Evolutionary conservation across 2,113 vertebrate genomes (phyloP).

Genomic region (Oncorhynchus nerka): DNA sequence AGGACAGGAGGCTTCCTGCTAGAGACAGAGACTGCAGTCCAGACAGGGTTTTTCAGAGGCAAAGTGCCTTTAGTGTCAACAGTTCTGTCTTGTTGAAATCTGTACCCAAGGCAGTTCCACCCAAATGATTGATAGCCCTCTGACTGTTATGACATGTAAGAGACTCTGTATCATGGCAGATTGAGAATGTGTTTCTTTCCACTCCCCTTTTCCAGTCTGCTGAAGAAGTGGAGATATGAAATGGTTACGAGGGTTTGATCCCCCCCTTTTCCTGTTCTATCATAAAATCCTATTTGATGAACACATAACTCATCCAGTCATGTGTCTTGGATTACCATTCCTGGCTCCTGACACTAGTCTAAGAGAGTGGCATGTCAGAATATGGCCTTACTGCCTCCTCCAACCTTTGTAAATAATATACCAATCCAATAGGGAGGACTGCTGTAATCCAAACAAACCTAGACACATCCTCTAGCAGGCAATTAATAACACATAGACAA

Average conservation of each 20-base stretch:
- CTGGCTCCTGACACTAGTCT: slow-evolving; percentile 6
- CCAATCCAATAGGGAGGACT: slow-evolving; percentile 51
- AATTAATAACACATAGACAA: slow-evolving; percentile 41
- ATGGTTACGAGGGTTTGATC: slow-evolving; percentile 3
- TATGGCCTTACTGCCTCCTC: slow-evolving; percentile 11
- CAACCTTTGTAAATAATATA: slow-evolving; percentile 43
- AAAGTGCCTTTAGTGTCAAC: slow-evolving; percentile 75
- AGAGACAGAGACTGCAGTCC: slow-evolving; percentile 40
- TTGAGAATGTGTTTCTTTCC: slow-evolving; percentile 24
- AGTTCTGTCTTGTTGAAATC: slow-evolving; percentile 63
- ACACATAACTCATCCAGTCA: slow-evolving; percentile 44
- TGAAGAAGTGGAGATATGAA: slow-evolving; percentile 15
- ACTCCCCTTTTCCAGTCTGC: slow-evolving; percentile 25
- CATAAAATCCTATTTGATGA: slow-evolving; percentile 48
- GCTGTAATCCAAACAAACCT: slow-evolving; percentile 55
- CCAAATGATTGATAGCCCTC: slow-evolving; percentile 67
- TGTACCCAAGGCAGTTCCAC: slow-evolving; percentile 51
- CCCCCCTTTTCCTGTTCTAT: slow-evolving; percentile 30
- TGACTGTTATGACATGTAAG: slow-evolving; percentile 71
- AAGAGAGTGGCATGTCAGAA: neutral
- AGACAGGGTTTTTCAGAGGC: slow-evolving; percentile 29
- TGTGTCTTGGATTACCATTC: slow-evolving; percentile 53
- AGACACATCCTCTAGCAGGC: slow-evolving; percentile 29
- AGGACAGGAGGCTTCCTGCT: slow-evolving; percentile 33
- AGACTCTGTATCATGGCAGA: slow-evolving; percentile 35